Evolutionary conservation across 2,797 vertebrate species (phyloP).

Genomic region (Petrocephalus sullivani): DNA sequence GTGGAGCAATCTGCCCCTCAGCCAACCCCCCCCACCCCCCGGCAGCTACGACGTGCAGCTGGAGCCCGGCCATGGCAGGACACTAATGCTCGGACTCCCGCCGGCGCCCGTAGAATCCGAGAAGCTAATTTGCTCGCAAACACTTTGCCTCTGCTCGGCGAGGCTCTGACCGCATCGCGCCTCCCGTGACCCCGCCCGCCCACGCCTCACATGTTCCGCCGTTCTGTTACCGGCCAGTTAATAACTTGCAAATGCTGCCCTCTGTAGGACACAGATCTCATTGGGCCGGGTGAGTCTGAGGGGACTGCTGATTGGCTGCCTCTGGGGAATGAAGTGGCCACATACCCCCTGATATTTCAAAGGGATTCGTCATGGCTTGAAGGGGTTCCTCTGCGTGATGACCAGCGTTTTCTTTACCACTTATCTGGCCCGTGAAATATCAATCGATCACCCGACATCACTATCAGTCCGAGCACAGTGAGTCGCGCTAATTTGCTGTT

Average conservation of each 20-base stretch:
- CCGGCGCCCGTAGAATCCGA: background rate
- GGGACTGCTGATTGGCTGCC: background rate
- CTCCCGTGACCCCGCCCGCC: background rate
- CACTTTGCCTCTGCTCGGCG: background rate
- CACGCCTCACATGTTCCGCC: background rate
- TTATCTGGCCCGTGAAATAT: background rate
- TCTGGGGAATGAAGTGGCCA: background rate
- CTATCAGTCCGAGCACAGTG: background rate
- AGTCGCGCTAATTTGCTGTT: background rate
- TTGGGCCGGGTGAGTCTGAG: background rate
- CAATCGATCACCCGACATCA: background rate
- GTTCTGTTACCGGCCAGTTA: background rate
- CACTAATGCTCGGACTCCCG: background rate
- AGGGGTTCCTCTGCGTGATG: background rate
- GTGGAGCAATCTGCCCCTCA: background rate
- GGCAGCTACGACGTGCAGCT: background rate
- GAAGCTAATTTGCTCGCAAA: background rate
- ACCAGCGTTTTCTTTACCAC: background rate
- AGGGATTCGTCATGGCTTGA: background rate
- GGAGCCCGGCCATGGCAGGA: background rate
- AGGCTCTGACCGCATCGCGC: background rate
- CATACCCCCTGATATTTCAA: background rate
- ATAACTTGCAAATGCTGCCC: conserved; percentile 15
- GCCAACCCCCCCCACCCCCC: background rate
- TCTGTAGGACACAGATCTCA: conserved; percentile 8